A percentile compares a stretch with the other conserved stretches of the same genome.
Evolutionary conservation across 2,797 vertebrate species (phyloP).

Genomic region (Furcifer pardalis): DNA sequence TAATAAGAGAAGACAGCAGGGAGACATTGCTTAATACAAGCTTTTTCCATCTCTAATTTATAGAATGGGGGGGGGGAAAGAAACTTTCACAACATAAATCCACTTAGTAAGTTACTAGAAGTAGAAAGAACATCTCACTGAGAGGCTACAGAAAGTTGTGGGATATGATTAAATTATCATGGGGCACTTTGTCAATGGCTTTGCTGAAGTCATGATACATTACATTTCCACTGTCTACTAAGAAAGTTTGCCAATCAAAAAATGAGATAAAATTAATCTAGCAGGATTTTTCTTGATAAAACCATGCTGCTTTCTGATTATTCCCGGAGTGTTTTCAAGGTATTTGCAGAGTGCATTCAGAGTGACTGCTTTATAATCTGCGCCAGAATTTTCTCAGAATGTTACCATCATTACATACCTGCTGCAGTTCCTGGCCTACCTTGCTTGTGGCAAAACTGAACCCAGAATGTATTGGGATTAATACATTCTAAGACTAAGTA

Average conservation of each 20-base stretch:
- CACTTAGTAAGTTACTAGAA: neutral
- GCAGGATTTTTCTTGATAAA: too few relatives aligned
- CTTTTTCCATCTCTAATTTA: conserved; percentile 20
- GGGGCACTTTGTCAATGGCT: too few relatives aligned
- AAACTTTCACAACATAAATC: rapidly evolving
- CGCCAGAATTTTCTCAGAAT: neutral
- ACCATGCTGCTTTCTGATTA: neutral
- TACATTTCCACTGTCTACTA: too few relatives aligned
- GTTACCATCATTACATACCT: neutral
- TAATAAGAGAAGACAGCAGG: neutral
- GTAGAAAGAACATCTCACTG: conserved; percentile 4
- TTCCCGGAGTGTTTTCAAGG: neutral
- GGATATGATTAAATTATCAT: neutral
- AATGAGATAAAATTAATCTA: too few relatives aligned
- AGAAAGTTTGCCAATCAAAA: too few relatives aligned
- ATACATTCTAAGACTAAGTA: neutral
- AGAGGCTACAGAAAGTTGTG: neutral
- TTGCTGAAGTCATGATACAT: too few relatives aligned
- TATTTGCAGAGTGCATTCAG: too few relatives aligned
- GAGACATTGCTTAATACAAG: neutral
- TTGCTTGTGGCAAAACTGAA: neutral
- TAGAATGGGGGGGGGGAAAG: neutral
- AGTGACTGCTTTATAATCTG: too few relatives aligned
- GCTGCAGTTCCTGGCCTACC: neutral
- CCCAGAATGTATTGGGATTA: neutral